A percentile compares a stretch with the other conserved stretches of the same genome.
Conservation (phyloP, 2,888 invertebrate genomes). For the Drosophila birchii region DNA sequence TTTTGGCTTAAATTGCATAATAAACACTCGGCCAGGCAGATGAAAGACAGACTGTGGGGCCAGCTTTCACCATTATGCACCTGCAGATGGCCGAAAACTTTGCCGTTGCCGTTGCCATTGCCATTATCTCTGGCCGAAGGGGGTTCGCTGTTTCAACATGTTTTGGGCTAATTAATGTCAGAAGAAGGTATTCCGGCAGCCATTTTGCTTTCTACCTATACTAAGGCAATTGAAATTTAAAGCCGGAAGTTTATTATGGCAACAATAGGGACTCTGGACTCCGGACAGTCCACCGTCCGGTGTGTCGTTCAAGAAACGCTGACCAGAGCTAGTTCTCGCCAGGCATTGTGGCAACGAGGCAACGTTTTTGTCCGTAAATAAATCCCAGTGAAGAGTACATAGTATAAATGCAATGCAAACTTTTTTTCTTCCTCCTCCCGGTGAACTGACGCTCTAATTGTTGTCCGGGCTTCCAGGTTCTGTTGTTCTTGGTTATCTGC, state of each 20-base stretch:
- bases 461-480: conserved; percentile 50
- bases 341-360: conserved; percentile 6
- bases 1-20: conserved; percentile 59
- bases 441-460: conserved; percentile 78
- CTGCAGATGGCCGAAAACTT: conserved; percentile 73
- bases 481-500: conserved; percentile 37
- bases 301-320: conserved; percentile 39
- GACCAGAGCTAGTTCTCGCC: conserved; percentile 44
- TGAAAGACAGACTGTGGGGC: neutral
- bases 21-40: conserved; percentile 52
- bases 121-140: conserved; percentile 24
- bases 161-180: conserved; percentile 77
- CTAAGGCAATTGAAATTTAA: conserved; percentile 69
- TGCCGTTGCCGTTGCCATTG: conserved; percentile 63
- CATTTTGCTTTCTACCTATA: conserved; percentile 55
- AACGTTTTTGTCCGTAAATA: conserved; percentile 63
- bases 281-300: conserved; percentile 46
- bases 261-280: conserved; percentile 65
- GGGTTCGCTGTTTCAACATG: conserved; percentile 56
- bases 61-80: conserved; percentile 60
- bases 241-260: conserved; percentile 75
- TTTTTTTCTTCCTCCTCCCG: conserved; percentile 64
- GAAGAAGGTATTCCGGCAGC: conserved; percentile 63
- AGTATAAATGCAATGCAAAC: conserved; percentile 78
- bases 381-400: conserved; percentile 60